These are phyloP conservation scores for Drosophila pegasa DNA, from an alignment of 2,888 invertebrate species.

Conservation along the genomic window DNA sequence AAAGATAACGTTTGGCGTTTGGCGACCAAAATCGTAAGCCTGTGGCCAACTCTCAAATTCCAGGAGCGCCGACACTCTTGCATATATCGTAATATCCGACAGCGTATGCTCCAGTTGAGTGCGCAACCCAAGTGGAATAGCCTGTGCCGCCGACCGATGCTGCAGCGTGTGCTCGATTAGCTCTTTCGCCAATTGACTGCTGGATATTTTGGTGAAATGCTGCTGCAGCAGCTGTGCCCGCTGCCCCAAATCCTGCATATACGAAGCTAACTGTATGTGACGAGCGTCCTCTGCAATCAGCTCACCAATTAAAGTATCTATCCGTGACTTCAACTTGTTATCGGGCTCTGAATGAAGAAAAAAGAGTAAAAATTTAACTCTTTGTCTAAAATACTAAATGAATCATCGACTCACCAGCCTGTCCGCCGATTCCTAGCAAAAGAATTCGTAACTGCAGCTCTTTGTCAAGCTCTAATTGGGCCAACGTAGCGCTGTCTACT, in stretches of 20 bases:
- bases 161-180: conserved; percentile 85
- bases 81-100: conserved; percentile 88
- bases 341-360: conserved; percentile 34
- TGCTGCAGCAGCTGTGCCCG: conserved; percentile 77
- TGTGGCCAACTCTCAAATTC: conserved; percentile 87
- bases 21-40: conserved; percentile 85
- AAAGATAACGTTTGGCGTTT: conserved; percentile 81
- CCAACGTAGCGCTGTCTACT: conserved; percentile 62
- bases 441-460: conserved; percentile 65
- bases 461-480: conserved; percentile 42
- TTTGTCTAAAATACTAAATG: neutral
- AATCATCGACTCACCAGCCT: conserved; percentile 50
- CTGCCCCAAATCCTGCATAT: conserved; percentile 74
- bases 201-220: conserved; percentile 82
- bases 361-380: neutral
- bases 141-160: conserved; percentile 85
- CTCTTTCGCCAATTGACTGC: conserved; percentile 79
- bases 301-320: conserved; percentile 70
- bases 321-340: conserved; percentile 34
- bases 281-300: conserved; percentile 74
- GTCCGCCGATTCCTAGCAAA: conserved; percentile 61
- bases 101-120: conserved; percentile 86
- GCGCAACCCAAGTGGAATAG: conserved; percentile 77
- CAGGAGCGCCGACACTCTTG: conserved; percentile 87
- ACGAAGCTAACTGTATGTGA: conserved; percentile 70